These are phyloP conservation scores for Apostichopus californicus DNA, from an alignment of 35 echinoderm and acorn worm species.

Conservation along the genomic window DNA sequence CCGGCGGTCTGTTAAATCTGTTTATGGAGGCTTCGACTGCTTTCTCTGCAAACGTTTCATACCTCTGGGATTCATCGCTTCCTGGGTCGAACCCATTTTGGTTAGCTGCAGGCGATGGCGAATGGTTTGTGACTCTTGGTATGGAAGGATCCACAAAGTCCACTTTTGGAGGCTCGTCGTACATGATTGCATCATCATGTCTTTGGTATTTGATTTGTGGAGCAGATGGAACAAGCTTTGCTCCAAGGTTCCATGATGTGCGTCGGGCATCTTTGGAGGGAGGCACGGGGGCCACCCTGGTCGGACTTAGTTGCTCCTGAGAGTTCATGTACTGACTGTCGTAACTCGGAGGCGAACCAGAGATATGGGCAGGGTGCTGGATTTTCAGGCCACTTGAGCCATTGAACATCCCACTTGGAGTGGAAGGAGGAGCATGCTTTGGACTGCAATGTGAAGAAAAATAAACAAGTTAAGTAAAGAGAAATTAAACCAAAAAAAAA, in stretches of 20 bases:
- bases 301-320: not conserved
- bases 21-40: not conserved
- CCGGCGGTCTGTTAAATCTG: not conserved
- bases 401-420: not conserved
- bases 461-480: not conserved
- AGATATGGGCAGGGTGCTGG: constrained; percentile 25
- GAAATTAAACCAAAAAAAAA: too few species aligned
- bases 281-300: not conserved
- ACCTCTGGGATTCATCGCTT: too few species aligned
- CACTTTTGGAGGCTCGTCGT: constrained; percentile 33
- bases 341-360: not conserved
- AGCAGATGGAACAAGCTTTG: not conserved
- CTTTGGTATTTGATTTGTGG: constrained; percentile 25
- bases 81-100: not conserved
- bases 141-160: constrained; percentile 43
- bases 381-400: not conserved
- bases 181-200: constrained; percentile 20
- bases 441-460: not conserved
- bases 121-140: constrained; percentile 2
- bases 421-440: constrained; percentile 30
- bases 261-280: not conserved
- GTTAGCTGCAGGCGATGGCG: not conserved
- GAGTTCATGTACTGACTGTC: not conserved
- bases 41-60: not conserved
- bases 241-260: not conserved